Conservation (phyloP, 2,888 invertebrate genomes). For the Hemaris fuciformis region DNA sequence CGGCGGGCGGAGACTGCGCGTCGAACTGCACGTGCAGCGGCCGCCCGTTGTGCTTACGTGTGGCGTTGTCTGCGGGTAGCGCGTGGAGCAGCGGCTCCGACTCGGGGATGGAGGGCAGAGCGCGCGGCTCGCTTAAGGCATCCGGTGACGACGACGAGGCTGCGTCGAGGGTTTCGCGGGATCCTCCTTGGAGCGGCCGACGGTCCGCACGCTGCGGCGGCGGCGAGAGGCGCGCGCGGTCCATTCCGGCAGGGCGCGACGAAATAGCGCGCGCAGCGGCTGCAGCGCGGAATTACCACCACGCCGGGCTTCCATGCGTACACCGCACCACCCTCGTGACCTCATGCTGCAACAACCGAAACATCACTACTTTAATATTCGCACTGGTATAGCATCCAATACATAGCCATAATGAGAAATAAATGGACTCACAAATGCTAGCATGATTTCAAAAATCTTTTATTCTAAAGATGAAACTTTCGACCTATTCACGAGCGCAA, state of each 20-base stretch:
- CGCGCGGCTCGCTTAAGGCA: constrained; percentile 63
- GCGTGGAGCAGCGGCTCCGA: constrained; percentile 63
- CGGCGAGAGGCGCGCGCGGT: constrained; percentile 69
- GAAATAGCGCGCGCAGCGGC: constrained; percentile 64
- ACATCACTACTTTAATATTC: not conserved
- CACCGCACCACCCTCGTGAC: constrained; percentile 74
- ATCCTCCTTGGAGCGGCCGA: constrained; percentile 74
- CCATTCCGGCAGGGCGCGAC: constrained; percentile 71
- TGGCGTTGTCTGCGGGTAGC: constrained; percentile 32
- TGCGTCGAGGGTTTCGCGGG: constrained; percentile 63
- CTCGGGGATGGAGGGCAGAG: constrained; percentile 67
- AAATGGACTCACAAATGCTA: not conserved
- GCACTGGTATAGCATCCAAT: not conserved
- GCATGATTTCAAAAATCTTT: not conserved
- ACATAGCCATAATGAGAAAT: not conserved
- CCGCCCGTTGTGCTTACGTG: constrained; percentile 58
- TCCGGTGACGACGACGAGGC: constrained; percentile 48
- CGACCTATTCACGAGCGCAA: not conserved
- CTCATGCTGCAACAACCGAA: constrained; percentile 69
- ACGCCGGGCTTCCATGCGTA: constrained; percentile 78
- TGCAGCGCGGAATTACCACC: constrained; percentile 69
- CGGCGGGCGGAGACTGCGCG: constrained; percentile 68
- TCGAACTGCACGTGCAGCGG: constrained; percentile 83
- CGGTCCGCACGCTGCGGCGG: constrained; percentile 61
- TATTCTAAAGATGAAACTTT: not conserved